Evolutionary conservation across 2,797 vertebrate genomes (phyloP), one percentile per base, ranked within the genome.

Genomic region (Ibycter americanus): DNA sequence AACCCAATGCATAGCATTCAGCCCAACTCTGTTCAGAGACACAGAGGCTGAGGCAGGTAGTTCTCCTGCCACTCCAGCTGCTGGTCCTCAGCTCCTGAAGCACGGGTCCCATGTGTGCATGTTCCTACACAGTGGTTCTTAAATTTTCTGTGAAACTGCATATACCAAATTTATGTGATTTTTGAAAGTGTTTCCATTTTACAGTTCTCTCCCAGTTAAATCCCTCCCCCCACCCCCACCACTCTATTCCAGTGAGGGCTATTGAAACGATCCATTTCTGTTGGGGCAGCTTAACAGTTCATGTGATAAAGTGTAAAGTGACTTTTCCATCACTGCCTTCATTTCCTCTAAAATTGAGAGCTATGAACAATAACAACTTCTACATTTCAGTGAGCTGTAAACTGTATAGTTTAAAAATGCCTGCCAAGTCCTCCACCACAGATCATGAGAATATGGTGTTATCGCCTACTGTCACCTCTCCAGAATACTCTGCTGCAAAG

Each of bases 41-140:
- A 10, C 23, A 32, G 66, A 8, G 21, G 11, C 34, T 36, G 5
- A 27, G 27, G 23, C 38, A 42, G 52, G 40, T 14, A 23, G 13
- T 19, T 52, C 17, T n/a, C 12, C 46, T 54, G 29, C 47, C 11
- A 2, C 26, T 40, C 70, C 61, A 77, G 36, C n/a, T 47, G 6
- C 42, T 23, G 8, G 13, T 19, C 26, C 47, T 65, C 29, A 27
- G 36, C 59, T 63, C 65, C 34, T 21, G n/a, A 58, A 63, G 18
- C 26, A 70, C 34, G 34, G 46, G 26, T 25, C 29, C 15, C 56
- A 44, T 0, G 0, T 4, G 26, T 15, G 22, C 19, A 20, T 7
- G 15, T 40, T 58, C 25, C 25, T 26, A 34, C 21, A 20, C 15
- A 38, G 25, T 0, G 2, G 34, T 34, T 63, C 86, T 26, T 20